Base-by-base conservation (phyloP, 2,888 invertebrate species). In the Tinea pellionella region DNA sequence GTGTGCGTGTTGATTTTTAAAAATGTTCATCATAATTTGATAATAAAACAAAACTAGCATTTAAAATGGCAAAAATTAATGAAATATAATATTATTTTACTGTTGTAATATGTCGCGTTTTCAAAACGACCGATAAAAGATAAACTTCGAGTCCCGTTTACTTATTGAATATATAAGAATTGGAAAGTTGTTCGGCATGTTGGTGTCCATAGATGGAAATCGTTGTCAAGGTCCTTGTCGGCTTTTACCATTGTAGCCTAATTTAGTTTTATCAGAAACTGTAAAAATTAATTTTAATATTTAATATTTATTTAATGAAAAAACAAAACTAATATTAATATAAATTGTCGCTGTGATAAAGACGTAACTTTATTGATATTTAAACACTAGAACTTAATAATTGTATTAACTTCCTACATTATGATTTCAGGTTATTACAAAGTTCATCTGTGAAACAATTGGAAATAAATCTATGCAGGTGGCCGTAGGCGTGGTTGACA, bases 401-500 rank as follows among this genome's bases (percentile, higher is more conserved):
- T 24, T 3, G 24, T 24, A 24, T 24, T 24, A 18, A 24, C 55
- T 55, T 24, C 55, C 53, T 53, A 19, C 12, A 8, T 55, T 55
- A 18, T 55, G 3, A 47, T 47, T 47, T 47, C 47, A 9, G 47
- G 13, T 47, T 47, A 47, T 16, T 16, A 15, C 8, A 16, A 47
- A 15, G 47, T 47, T 16, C 15, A 47, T 37, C 37, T 9, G 9
- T 47, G 47, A n/a, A 47, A 15, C 47, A 47, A 47, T 47, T 47
- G 47, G 7, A 47, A 47, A 15, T 47, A 47, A 47, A 47, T 47
- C 47, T 69, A 66, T 62, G 62, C 63, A 68, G 71, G 80, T 79
- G 69, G 78, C 79, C 71, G 75, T 69, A 65, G 65, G 69, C 9
- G 19, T 64, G 18, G 59, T 42, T 51, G 37, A 37, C 37, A 37